Percentiles rank a stretch among this genome's conserved stretches.
These are phyloP conservation scores for Palythoa heliodiscus DNA, from an alignment of 92 coral and sea anemone genomes.

Conservation along the genomic window DNA sequence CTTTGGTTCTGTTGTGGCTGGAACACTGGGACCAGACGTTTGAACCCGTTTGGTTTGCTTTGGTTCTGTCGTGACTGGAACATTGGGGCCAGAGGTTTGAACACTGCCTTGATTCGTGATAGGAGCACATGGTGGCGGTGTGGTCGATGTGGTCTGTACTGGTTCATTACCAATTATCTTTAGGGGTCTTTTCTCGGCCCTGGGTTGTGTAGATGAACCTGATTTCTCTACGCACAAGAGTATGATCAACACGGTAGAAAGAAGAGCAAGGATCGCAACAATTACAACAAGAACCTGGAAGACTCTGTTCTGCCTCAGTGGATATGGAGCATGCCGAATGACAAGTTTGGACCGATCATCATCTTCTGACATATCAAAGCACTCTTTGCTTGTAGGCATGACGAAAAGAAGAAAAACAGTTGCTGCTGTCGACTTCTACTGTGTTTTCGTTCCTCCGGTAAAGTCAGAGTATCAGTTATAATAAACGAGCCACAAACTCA, in stretches of 20 bases:
- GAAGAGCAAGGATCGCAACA: not conserved
- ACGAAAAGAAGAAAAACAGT: not conserved
- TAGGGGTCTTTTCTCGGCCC: not conserved
- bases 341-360: not conserved
- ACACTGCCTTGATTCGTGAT: too few species aligned
- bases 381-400: not conserved
- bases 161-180: not conserved
- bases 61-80: too few species aligned
- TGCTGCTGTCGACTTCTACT: not conserved
- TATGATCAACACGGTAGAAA: not conserved
- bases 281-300: slow-evolving; percentile 7
- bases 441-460: not conserved
- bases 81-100: too few species aligned
- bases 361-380: not conserved
- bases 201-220: not conserved
- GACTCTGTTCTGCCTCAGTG: not conserved
- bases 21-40: too few species aligned
- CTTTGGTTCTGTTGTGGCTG: too few species aligned
- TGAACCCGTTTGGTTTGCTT: too few species aligned
- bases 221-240: not conserved
- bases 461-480: not conserved
- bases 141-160: not conserved
- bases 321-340: not conserved
- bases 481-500: not conserved
- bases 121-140: not conserved